These are phyloP conservation scores for Nipponacmea schrenckii DNA, from an alignment of 2,888 invertebrate species.

Conservation along the genomic window DNA sequence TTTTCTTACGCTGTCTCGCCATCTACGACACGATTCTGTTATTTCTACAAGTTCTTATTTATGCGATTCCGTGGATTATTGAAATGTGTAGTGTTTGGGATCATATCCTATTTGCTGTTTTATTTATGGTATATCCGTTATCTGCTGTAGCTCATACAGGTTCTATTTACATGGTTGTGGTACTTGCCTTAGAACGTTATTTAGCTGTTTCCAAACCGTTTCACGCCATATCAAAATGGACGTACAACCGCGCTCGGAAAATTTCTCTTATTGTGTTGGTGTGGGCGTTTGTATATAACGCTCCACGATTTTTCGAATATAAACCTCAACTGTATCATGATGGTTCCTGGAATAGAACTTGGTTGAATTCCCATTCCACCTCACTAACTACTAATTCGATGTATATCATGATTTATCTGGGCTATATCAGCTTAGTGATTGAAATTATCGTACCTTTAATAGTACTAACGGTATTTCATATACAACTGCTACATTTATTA, in stretches of 20 bases:
- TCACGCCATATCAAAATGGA: constrained; percentile 13
- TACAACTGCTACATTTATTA: constrained; percentile 1
- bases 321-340: constrained; percentile 2
- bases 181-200: constrained; percentile 6
- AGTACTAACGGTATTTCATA: constrained; percentile 9
- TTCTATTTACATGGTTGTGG: constrained; percentile 10
- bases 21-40: constrained; percentile 3
- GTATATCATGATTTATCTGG: constrained; percentile 10
- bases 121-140: constrained; percentile 7
- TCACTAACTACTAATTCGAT: not conserved
- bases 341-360: not conserved
- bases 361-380: constrained; percentile 6
- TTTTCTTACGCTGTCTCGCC: constrained; percentile 5
- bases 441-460: constrained; percentile 9
- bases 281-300: constrained; percentile 7
- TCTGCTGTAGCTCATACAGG: constrained; percentile 2
- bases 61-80: not conserved
- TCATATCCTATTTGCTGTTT: not conserved
- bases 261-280: not conserved
- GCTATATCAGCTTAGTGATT: constrained; percentile 7
- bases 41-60: not conserved
- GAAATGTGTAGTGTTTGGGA: not conserved
- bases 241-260: not conserved
- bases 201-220: not conserved
- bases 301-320: constrained; percentile 9